These are phyloP conservation scores for Agriopis leucophaearia DNA, from an alignment of 2,888 invertebrate species.

Conservation along the genomic window DNA sequence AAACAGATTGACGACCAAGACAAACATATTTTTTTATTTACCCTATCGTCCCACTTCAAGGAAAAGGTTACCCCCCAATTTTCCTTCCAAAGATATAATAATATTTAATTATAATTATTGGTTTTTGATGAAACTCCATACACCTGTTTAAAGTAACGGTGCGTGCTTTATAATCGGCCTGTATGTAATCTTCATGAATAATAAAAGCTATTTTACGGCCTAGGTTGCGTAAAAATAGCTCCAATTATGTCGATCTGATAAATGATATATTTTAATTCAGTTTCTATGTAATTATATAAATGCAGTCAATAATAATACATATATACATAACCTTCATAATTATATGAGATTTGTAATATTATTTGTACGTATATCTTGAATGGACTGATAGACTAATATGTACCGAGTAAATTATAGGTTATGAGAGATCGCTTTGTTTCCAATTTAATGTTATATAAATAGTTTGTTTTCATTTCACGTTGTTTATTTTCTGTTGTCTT, in stretches of 20 bases:
- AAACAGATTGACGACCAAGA: too few species aligned
- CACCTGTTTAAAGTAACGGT: not conserved
- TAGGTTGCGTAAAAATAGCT: not conserved
- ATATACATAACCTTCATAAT: not conserved
- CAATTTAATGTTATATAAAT: not conserved
- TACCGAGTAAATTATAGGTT: conserved; percentile 4
- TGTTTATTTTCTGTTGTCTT: conserved; percentile 4
- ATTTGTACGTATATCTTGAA: conserved; percentile 47
- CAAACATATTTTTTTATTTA: too few species aligned
- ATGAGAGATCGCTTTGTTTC: not conserved
- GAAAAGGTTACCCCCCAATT: not conserved
- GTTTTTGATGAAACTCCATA: not conserved
- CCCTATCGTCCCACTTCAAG: not conserved
- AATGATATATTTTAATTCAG: not conserved
- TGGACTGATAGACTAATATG: conserved; percentile 52
- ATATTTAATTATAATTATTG: not conserved
- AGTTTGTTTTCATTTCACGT: too few species aligned
- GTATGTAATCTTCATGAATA: too few species aligned
- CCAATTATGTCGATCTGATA: conserved; percentile 7
- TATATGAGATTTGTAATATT: conserved; percentile 23
- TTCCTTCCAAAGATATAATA: not conserved
- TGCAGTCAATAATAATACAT: not conserved
- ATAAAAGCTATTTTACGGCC: not conserved
- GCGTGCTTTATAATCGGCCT: not conserved
- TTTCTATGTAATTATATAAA: not conserved